Evolutionary conservation across 2,888 invertebrate species (phyloP), one percentile per base, ranked within the genome.

Genomic region (Autographa gamma): DNA sequence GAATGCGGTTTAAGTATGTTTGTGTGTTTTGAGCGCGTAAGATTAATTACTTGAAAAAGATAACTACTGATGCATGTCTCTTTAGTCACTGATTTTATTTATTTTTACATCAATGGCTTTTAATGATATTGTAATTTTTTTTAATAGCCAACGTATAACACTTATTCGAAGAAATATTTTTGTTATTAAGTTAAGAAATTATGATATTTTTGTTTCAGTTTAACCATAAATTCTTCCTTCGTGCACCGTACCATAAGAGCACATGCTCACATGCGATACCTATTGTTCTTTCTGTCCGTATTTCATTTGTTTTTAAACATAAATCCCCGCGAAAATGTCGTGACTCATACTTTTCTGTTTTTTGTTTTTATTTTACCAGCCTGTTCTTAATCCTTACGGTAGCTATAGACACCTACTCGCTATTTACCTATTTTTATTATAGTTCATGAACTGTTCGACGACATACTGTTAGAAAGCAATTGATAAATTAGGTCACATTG

Each of bases 321-420:
- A 68, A 64, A 68, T 80, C 54, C 9, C 31, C 67, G 65, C 67
- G 65, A 59, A 72, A 70, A 66, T 52, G 25, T 73, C 69, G 63
- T 71, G 68, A 71, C 69, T 54, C 9, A 4, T n/a, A 9, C 48
- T 25, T 54, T n/a, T 56, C 52, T 8, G 4, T 5, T 63, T 19
- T n/a, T 59, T 16, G 18, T 13, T 62, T 63, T 64, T 65, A 43
- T 48, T 63, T 19, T 60, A 16, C 16, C 14, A 5, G 0, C 16
- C 16, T 14, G 32, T 5, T 11, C 13, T 54, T 1, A n/a, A 9
- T 25, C 25, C 25, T 25, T 16, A 32, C 6, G 11, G 13, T 54
- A 32, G n/a, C n/a, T 63, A 32, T 32, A 56, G 38, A 7, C 0
- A 18, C 31, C 14, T 13, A 19, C 54, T 43, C 16, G 8, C 13